Evolutionary conservation across 92 coral and sea anemone genomes (phyloP).

Genomic region (Diadumene lineata): DNA sequence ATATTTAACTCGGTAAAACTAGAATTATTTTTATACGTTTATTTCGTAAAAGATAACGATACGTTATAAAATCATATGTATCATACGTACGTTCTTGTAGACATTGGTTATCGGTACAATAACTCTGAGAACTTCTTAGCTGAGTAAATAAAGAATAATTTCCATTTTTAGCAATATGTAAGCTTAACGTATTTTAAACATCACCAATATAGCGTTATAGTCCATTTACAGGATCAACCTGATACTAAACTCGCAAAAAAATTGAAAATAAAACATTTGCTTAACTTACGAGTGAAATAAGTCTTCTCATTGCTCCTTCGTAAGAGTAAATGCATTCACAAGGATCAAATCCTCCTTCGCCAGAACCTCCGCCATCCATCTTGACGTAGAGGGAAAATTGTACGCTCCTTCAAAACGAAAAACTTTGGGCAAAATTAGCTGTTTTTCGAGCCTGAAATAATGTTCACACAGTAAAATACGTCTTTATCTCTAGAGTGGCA

Average conservation of each 20-base stretch:
- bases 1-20: too few species aligned
- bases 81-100: constrained; percentile 87
- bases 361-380: constrained; percentile 87
- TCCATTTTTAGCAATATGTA: too few species aligned
- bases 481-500: neutral
- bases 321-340: constrained; percentile 98
- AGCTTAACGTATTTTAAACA: too few species aligned
- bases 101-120: constrained; percentile 97
- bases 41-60: too few species aligned
- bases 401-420: too few species aligned
- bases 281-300: constrained; percentile 87
- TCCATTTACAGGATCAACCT: too few species aligned
- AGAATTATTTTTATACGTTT: too few species aligned
- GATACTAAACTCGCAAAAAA: neutral
- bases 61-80: too few species aligned
- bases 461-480: neutral
- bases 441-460: neutral
- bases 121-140: constrained; percentile 94
- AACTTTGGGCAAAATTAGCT: neutral
- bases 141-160: constrained; percentile 31
- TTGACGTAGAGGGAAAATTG: constrained; percentile 10
- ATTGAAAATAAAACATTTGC: neutral
- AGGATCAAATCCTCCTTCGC: constrained; percentile 86
- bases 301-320: constrained; percentile 97
- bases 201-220: too few species aligned